Evolutionary conservation across 2,888 invertebrate genomes (phyloP), one percentile per base, ranked within the genome.

Genomic region (Eristalis pertinax): DNA sequence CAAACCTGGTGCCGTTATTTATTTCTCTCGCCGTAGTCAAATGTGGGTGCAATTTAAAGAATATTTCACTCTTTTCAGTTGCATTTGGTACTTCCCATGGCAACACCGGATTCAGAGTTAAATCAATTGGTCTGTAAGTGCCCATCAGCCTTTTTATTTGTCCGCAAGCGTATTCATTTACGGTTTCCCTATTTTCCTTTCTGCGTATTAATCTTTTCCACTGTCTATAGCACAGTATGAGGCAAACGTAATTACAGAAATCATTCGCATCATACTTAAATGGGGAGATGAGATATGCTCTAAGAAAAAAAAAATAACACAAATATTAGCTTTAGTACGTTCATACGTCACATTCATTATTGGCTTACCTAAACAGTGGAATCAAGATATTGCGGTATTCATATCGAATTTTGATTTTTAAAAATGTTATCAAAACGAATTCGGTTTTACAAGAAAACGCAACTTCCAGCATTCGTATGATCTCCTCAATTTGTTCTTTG

Each of bases 291-390:
- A 50, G 50, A 19, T 50, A 19, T 4, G 50, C 50, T 50, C 50
- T 50, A 19, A 19, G 22, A 60, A 35, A 56, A 29, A 67, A 22
- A 63, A 50, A 32, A 7, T 32, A 38, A 32, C 1, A 8, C 32
- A 32, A 29, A 4, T 4, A 5, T 29, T 29, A 5, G 29, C 29
- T 29, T 29, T 4, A 4, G 32, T 1, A 32, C 8, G 32, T 10
- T 32, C 32, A 32, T 5, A 10, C 10, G 7, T 10, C 32, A 10
- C 32, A 32, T 4, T 32, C 32, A 8, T 1, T 10, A 32, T 13
- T 32, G 2, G 11, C 73, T 69, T 82, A 89, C 89, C 68, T 73
- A 75, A 89, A 89, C 82, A 89, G 77, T 10, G 89, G 89, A 74
- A 83, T 70, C 19, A 89, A 74, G 29, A 89, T 83, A 8, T 64